A percentile compares a stretch with the other conserved stretches of the same genome.
Evolutionary conservation across 2,888 invertebrate genomes (phyloP).

Genomic region (Agrotis puta): DNA sequence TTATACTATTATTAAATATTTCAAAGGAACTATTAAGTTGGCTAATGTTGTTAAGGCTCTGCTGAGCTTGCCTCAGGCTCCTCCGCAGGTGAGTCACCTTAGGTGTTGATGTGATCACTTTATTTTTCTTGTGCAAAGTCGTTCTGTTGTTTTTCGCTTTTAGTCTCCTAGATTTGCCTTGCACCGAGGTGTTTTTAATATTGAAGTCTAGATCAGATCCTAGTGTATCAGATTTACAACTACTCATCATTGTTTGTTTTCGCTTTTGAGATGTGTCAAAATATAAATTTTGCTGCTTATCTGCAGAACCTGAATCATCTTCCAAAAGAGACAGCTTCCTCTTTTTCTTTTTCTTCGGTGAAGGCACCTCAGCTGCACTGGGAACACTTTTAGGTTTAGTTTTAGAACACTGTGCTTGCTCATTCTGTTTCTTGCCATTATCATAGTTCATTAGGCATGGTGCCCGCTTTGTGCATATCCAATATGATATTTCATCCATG

Average conservation of each 20-base stretch:
- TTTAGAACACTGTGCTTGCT: conserved; percentile 77
- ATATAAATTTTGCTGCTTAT: conserved; percentile 80
- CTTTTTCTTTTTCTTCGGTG: conserved; percentile 81
- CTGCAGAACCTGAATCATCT: conserved; percentile 78
- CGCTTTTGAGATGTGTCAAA: conserved; percentile 79
- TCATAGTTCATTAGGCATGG: conserved; percentile 87
- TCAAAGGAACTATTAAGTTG: conserved; percentile 80
- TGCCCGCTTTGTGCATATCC: conserved; percentile 86
- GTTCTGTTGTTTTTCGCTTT: conserved; percentile 74
- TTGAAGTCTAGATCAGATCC: conserved; percentile 84
- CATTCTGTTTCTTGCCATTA: conserved; percentile 76
- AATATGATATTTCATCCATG: conserved; percentile 88
- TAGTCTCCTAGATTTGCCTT: conserved; percentile 75
- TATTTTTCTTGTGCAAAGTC: conserved; percentile 78
- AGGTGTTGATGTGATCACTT: conserved; percentile 83
- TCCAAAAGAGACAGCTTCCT: conserved; percentile 81
- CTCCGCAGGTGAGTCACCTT: conserved; percentile 78
- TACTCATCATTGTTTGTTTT: conserved; percentile 69
- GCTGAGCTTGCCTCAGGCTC: conserved; percentile 80
- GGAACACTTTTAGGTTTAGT: conserved; percentile 72
- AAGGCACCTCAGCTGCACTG: conserved; percentile 70
- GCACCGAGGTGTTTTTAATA: conserved; percentile 79
- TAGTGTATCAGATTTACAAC: conserved; percentile 76
- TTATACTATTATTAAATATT: conserved; percentile 68
- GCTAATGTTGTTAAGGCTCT: conserved; percentile 74